Conservation (phyloP, 2,888 invertebrate species). For the Camponotus fellah region DNA sequence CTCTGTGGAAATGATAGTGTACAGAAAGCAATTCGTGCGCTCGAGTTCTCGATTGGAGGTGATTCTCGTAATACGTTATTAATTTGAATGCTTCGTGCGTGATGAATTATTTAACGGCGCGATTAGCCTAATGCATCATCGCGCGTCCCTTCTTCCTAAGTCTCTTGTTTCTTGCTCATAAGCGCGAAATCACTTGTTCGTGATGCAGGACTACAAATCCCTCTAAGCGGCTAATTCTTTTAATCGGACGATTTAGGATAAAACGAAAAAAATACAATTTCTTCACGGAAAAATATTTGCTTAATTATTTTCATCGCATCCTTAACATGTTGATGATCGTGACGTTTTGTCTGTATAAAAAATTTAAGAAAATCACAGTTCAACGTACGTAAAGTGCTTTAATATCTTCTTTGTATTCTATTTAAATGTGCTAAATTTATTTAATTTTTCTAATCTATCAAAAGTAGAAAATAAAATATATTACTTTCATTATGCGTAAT, state of each 20-base stretch:
- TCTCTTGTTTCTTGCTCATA: constrained; percentile 38
- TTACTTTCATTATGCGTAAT: neutral
- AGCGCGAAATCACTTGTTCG: constrained; percentile 47
- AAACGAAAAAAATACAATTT: constrained; percentile 19
- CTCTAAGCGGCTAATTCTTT: constrained; percentile 53
- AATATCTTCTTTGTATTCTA: neutral
- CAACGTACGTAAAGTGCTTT: too few species aligned
- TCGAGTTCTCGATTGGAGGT: constrained; percentile 67
- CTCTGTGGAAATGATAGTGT: constrained; percentile 74
- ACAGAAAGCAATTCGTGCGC: constrained; percentile 70
- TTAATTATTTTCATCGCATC: constrained; percentile 68
- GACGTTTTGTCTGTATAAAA: neutral
- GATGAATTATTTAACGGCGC: constrained; percentile 78
- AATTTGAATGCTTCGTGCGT: constrained; percentile 75
- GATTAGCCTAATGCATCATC: constrained; percentile 75
- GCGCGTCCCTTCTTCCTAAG: constrained; percentile 58
- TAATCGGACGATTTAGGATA: constrained; percentile 59
- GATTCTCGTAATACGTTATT: constrained; percentile 76
- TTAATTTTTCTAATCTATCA: neutral
- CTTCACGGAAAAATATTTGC: constrained; percentile 61
- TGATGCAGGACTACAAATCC: constrained; percentile 43
- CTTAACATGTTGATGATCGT: constrained; percentile 1
- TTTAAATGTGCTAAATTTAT: neutral
- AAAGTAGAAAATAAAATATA: neutral
- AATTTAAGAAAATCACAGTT: neutral